Base-by-base conservation (phyloP, 2,888 invertebrate species). In the Melipona bicolor region DNA sequence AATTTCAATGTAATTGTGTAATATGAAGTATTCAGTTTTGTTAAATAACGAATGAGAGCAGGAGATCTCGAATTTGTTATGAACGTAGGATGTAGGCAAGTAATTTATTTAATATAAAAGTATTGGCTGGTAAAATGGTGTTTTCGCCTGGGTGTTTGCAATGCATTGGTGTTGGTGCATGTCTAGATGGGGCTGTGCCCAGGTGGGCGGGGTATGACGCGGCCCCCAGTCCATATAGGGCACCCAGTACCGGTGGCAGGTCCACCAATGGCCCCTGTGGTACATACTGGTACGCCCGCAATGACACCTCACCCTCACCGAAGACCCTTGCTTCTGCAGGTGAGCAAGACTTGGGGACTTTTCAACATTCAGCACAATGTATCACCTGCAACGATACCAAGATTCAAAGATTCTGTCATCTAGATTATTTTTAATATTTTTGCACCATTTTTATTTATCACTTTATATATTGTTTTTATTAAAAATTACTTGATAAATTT, bases 271-370 rank as follows among this genome's bases (percentile, higher is more conserved):
- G 91, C 92, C 92, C 92, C 94, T 84, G 92, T 93, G 91, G 93
- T 94, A 92, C 94, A 93, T 92, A 91, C 93, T 89, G 93, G 92
- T 92, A 92, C 93, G 82, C 91, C 94, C 88, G 85, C 94, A 91
- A 93, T 94, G 91, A 91, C 93, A 95, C 95, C 96, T 95, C 96
- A 95, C 95, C 96, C 96, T 95, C 95, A 96, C 95, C 96, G 96
- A 95, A 97, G 97, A 95, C 97, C 97, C 95, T 96, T 97, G 96
- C 96, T 97, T 95, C 96, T 97, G 95, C 97, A 97, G 97, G 97
- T 97, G 97, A 97, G 97, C 94, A 92, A 94, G 93, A 92, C 92
- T 93, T 91, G 93, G 93, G 93, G 92, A 91, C 92, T 92, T 92
- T 91, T 86, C 87, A 88, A 86, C 87, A 91, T 87, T 83, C 68